Percentiles rank a stretch among this genome's conserved stretches.
Evolutionary conservation across 2,888 invertebrate genomes (phyloP).

Genomic region (Seira sanloemensis): DNA sequence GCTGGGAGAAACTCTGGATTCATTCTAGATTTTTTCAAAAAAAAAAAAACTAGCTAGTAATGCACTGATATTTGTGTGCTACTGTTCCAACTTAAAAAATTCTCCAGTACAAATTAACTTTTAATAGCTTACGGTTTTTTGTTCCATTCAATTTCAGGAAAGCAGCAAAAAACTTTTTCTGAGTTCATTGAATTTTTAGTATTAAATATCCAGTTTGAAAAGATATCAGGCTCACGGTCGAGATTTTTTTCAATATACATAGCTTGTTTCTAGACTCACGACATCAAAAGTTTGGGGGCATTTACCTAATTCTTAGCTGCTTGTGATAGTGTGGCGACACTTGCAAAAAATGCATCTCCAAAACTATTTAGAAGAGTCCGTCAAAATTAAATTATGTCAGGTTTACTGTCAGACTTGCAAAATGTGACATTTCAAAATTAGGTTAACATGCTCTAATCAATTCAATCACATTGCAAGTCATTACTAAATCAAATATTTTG

Average conservation of each 20-base stretch:
- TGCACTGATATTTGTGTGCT: slow-evolving; percentile 72
- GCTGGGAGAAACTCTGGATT: background rate
- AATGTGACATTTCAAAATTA: too few relatives aligned
- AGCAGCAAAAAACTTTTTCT: background rate
- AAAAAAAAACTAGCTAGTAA: slow-evolving; percentile 32
- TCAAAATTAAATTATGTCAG: too few relatives aligned
- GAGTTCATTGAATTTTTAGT: slow-evolving; percentile 11
- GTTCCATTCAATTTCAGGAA: background rate
- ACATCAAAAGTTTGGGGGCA: slow-evolving; percentile 13
- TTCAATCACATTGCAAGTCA: too few relatives aligned
- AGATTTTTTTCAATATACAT: background rate
- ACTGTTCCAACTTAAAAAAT: slow-evolving; percentile 67
- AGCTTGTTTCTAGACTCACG: background rate
- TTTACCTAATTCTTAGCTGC: background rate
- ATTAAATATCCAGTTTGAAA: background rate
- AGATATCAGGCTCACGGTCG: background rate
- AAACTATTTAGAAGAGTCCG: too few relatives aligned
- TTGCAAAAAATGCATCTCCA: background rate
- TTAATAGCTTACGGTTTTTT: slow-evolving; percentile 31
- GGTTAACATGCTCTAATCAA: too few relatives aligned
- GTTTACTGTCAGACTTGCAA: too few relatives aligned
- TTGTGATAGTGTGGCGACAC: background rate
- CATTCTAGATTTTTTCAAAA: background rate
- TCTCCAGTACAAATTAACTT: slow-evolving; percentile 71
- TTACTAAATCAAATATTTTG: too few relatives aligned